Conservation (phyloP, 2,888 invertebrate genomes). For the Chymomyza caudatula region DNA sequence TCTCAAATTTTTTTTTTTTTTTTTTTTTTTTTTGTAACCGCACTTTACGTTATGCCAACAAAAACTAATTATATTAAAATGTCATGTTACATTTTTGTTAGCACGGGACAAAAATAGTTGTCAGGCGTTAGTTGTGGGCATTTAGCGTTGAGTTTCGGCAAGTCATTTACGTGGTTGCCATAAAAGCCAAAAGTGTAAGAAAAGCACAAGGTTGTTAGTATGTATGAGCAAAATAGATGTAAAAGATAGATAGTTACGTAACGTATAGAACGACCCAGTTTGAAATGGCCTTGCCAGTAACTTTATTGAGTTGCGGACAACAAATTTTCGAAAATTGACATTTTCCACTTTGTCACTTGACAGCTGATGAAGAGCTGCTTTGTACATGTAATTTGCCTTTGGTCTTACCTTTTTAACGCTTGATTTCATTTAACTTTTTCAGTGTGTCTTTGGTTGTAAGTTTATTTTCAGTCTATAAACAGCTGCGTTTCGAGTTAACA, state of each 20-base stretch:
- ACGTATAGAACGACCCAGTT: neutral
- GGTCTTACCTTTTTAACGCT: slow-evolving; percentile 51
- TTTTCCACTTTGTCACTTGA: slow-evolving; percentile 48
- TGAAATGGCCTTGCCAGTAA: neutral
- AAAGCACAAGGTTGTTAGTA: neutral
- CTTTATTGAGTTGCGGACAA: slow-evolving; percentile 48
- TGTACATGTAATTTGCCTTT: slow-evolving; percentile 16
- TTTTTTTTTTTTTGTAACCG: slow-evolving; percentile 31
- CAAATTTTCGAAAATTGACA: slow-evolving; percentile 37
- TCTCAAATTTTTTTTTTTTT: too few relatives aligned
- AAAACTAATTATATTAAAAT: slow-evolving; percentile 70
- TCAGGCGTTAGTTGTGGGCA: slow-evolving; percentile 46
- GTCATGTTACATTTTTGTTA: slow-evolving; percentile 62
- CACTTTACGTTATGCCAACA: slow-evolving; percentile 65
- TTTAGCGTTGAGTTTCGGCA: slow-evolving; percentile 60
- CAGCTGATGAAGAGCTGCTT: slow-evolving; percentile 56
- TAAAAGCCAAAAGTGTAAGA: neutral
- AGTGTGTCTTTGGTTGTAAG: neutral
- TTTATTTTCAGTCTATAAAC: neutral
- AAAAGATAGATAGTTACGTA: neutral
- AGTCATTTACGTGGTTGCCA: slow-evolving; percentile 34
- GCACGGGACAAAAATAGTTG: slow-evolving; percentile 58
- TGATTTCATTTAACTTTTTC: slow-evolving; percentile 31
- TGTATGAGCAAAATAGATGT: neutral
- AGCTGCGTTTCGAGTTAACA: neutral